Evolutionary conservation across 2,888 invertebrate species (phyloP).

Genomic region (Laspeyria flexula): DNA sequence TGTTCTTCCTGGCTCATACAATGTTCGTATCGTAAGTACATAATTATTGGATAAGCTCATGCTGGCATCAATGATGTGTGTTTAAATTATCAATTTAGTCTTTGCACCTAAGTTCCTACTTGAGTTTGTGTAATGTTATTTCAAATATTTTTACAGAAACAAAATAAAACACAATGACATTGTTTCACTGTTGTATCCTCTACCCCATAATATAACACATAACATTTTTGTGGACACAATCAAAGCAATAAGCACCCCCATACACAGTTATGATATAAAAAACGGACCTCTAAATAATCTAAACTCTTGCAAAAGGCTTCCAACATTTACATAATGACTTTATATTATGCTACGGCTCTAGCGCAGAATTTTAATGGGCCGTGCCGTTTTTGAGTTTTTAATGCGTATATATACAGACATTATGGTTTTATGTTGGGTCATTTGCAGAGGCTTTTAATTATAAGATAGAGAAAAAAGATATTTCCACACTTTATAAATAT

Average conservation of each 20-base stretch:
- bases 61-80: too few relatives aligned
- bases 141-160: too few relatives aligned
- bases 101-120: too few relatives aligned
- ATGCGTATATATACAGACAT: slow-evolving; percentile 37
- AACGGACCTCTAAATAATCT: slow-evolving; percentile 66
- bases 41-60: too few relatives aligned
- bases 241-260: neutral
- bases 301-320: slow-evolving; percentile 73
- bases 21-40: too few relatives aligned
- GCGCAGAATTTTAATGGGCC: slow-evolving; percentile 77
- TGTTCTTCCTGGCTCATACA: too few relatives aligned
- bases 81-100: too few relatives aligned
- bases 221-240: neutral
- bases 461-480: too few relatives aligned
- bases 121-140: too few relatives aligned
- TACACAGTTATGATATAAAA: slow-evolving; percentile 36
- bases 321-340: slow-evolving; percentile 83
- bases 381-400: slow-evolving; percentile 52
- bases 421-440: slow-evolving; percentile 7
- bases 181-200: neutral
- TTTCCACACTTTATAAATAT: too few relatives aligned
- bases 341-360: slow-evolving; percentile 75
- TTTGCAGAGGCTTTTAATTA: neutral
- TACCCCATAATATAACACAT: neutral
- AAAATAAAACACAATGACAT: too few relatives aligned